phyloP scores from a whole-genome alignment of 2,797 vertebrate genomes.

The Arctocebus calabarensis region DNA sequence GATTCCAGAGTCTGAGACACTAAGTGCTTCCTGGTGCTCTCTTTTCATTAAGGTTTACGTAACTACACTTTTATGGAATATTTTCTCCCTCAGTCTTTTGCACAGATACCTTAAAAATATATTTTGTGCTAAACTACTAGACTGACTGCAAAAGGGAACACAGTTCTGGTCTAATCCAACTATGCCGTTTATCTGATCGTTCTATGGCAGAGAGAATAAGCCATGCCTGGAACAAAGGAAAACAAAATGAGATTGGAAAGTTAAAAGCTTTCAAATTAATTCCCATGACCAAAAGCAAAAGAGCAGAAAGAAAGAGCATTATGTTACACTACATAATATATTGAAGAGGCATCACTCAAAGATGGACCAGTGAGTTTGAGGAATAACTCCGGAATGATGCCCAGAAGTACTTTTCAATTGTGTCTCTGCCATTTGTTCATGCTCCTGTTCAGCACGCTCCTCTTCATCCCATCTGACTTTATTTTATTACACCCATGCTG shows the following conservation, averaged over 20 bases:
- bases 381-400: conserved; percentile 4
- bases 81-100: conserved; percentile 77
- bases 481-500: conserved; percentile 74
- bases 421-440: conserved; percentile 78
- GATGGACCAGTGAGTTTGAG: background rate
- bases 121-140: conserved; percentile 59
- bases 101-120: conserved; percentile 72
- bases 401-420: conserved; percentile 80
- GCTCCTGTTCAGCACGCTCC: conserved; percentile 64
- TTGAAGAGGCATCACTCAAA: conserved; percentile 65
- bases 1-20: conserved; percentile 1
- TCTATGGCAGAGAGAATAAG: conserved; percentile 69
- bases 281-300: conserved; percentile 73
- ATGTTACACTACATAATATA: conserved; percentile 73
- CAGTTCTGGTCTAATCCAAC: conserved; percentile 69
- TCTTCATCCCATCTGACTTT: conserved; percentile 57
- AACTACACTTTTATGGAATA: conserved; percentile 70
- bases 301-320: background rate
- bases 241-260: conserved; percentile 77
- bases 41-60: conserved; percentile 79
- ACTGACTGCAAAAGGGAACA: conserved; percentile 51
- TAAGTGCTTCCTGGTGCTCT: background rate
- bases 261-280: conserved; percentile 82
- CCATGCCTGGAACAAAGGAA: conserved; percentile 56
- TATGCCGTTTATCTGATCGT: conserved; percentile 51